phyloP scores from a whole-genome alignment of 2,113 vertebrate species.

The Ctenomys sociabilis region DNA sequence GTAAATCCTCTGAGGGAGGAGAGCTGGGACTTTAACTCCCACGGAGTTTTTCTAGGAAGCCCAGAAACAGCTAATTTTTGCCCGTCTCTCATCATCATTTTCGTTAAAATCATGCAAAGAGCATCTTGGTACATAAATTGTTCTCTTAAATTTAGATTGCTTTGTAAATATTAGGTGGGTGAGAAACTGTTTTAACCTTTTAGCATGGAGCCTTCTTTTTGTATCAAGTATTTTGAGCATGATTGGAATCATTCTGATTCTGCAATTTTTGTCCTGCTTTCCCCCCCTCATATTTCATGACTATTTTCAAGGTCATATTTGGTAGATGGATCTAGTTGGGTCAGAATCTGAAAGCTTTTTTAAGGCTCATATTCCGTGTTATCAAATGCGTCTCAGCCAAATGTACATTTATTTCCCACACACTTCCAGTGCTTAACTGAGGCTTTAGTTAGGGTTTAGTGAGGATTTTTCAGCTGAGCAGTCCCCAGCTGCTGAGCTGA shows the following conservation, averaged over 20 bases:
- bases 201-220: background rate
- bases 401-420: background rate
- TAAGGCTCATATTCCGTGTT: background rate
- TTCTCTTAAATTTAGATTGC: conserved; percentile 13
- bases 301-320: background rate
- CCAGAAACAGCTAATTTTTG: background rate
- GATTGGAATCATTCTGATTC: background rate
- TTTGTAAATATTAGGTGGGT: background rate
- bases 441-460: background rate
- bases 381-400: background rate
- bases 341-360: background rate
- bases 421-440: background rate
- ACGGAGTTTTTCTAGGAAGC: background rate
- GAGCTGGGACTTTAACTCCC: background rate
- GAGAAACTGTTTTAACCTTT: conserved; percentile 8
- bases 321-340: background rate
- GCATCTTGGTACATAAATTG: background rate
- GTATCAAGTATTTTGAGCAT: background rate
- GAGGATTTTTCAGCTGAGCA: background rate
- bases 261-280: background rate
- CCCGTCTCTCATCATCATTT: background rate
- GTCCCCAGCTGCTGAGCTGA: background rate
- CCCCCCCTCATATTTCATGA: background rate
- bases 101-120: conserved; percentile 1
- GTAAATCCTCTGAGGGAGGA: background rate